phyloP scores from a whole-genome alignment of 2,113 vertebrate species.

The Alosa alosa region DNA sequence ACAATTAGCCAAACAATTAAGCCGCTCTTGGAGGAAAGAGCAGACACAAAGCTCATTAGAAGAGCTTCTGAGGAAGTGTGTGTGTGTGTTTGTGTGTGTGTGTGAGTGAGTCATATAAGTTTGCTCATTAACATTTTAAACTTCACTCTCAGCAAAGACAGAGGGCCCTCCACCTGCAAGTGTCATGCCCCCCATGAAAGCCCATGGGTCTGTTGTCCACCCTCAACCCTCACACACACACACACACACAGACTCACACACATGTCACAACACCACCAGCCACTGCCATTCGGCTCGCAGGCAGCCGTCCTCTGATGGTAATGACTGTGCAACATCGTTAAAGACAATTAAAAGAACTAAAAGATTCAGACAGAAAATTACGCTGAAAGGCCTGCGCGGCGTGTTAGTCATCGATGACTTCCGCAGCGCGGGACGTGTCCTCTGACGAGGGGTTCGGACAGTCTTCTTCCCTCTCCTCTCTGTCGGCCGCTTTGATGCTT shows the following conservation, averaged over 20 bases:
- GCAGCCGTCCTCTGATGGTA: no score
- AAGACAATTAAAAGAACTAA: no score
- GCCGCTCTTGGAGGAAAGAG: conserved; percentile 53
- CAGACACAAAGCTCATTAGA: conserved; percentile 64
- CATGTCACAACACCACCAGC: neutral
- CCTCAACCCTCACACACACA: neutral
- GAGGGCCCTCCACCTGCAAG: conserved; percentile 33
- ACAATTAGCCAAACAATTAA: conserved; percentile 55
- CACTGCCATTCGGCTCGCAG: no score
- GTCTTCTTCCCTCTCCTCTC: no score
- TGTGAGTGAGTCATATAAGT: conserved; percentile 64
- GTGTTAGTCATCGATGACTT: no score
- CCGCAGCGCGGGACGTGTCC: no score
- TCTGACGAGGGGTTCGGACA: no score
- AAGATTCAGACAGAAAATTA: conserved; percentile 22
- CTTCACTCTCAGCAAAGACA: conserved; percentile 52
- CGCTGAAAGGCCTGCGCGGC: neutral
- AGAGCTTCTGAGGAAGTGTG: conserved; percentile 47
- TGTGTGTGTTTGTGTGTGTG: conserved; percentile 17
- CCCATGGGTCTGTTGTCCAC: conserved; percentile 10
- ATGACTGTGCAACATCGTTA: no score
- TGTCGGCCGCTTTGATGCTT: no score
- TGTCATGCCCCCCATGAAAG: conserved; percentile 10
- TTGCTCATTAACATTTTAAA: conserved; percentile 59
- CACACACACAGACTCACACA: neutral